Conservation (phyloP, 2,888 invertebrate species). For the Xylophagus ater region DNA sequence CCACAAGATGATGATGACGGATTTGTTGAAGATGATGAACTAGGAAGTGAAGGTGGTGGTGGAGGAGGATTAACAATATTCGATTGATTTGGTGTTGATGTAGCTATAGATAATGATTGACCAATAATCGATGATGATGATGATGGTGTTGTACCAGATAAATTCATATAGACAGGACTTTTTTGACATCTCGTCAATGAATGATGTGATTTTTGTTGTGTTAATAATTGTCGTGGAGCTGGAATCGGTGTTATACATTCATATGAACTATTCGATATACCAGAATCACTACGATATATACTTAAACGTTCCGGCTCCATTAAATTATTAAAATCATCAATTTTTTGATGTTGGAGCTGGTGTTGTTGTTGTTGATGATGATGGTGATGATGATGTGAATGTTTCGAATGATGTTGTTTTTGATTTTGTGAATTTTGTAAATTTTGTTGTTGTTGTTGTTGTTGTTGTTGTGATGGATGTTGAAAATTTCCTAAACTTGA, state of each 20-base stretch:
- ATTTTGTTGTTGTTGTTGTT: conserved; percentile 17
- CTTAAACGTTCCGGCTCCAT: conserved; percentile 36
- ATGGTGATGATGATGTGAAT: conserved; percentile 16
- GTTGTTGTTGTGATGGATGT: conserved; percentile 24
- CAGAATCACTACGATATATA: conserved; percentile 39
- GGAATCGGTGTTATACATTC: conserved; percentile 46
- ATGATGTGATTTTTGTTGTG: conserved; percentile 9
- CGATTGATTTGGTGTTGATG: no score
- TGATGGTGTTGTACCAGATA: conserved; percentile 5
- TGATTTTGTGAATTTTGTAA: conserved; percentile 7
- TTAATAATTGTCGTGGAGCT: conserved; percentile 41
- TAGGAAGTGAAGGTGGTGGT: neutral
- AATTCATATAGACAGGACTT: conserved; percentile 16
- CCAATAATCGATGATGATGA: no score
- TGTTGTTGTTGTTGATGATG: conserved; percentile 31
- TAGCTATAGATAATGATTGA: no score
- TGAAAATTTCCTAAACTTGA: conserved; percentile 14
- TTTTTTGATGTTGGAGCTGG: conserved; percentile 25
- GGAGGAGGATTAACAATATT: neutral
- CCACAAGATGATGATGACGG: no score
- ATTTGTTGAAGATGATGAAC: no score
- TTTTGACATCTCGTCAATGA: conserved; percentile 19
- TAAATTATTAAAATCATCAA: conserved; percentile 27
- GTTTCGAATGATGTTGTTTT: conserved; percentile 15
- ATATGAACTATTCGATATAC: conserved; percentile 41